A percentile compares a stretch with the other conserved stretches of the same genome.
Evolutionary conservation across 2,113 vertebrate genomes (phyloP).

Genomic region (Ptilorrhoa leucosticta): DNA sequence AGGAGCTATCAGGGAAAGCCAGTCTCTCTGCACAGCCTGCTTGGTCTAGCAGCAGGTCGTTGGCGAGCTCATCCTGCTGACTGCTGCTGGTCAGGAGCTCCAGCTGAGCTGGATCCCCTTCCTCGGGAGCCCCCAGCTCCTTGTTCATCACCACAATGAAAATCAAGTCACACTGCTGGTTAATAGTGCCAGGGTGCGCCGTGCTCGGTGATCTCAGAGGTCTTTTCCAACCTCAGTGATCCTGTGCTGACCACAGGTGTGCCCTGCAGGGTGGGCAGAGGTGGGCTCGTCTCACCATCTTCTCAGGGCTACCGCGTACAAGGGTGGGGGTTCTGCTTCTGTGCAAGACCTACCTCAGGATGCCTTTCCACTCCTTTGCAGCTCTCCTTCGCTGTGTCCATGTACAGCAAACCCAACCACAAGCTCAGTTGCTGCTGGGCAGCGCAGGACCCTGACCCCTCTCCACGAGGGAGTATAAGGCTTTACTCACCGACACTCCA

Average conservation of each 20-base stretch:
- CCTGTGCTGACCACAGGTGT: background rate
- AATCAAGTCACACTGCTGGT: background rate
- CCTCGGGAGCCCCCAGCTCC: background rate
- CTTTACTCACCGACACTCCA: background rate
- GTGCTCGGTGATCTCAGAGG: background rate
- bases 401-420: background rate
- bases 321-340: background rate
- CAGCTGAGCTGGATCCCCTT: background rate
- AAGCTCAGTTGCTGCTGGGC: fast-evolving
- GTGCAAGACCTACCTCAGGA: background rate
- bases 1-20: background rate
- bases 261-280: background rate
- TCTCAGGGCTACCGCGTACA: fast-evolving
- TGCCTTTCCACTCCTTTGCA: background rate
- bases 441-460: background rate
- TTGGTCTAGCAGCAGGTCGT: background rate
- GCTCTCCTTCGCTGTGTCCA: background rate
- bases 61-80: background rate
- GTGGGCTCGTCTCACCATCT: background rate
- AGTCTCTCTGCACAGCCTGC: background rate
- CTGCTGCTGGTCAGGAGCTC: background rate
- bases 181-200: background rate
- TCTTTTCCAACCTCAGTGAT: background rate
- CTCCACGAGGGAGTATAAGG: fast-evolving
- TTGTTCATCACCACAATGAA: background rate